These are phyloP conservation scores for Helicorthomorpha holstii DNA, from an alignment of 1,140 invertebrate genomes.

Conservation along the genomic window DNA sequence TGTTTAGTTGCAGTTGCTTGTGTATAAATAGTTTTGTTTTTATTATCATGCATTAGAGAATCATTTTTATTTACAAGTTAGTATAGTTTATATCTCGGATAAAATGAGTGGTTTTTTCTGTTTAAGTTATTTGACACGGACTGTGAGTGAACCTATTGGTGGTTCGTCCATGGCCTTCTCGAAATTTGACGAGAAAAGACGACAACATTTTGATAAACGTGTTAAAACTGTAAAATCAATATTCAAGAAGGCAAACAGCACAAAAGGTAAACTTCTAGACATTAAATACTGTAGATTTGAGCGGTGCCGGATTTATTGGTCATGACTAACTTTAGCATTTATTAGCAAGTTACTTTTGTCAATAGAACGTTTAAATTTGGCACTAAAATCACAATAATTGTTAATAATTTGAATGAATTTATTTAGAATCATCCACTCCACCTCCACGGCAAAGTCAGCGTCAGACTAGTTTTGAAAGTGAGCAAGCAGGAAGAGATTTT, in stretches of 20 bases:
- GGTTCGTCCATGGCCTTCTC: conserved; percentile 36
- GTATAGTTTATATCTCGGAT: too few relatives aligned
- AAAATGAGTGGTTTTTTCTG: neutral
- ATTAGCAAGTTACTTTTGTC: too few relatives aligned
- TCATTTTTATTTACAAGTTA: too few relatives aligned
- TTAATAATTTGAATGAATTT: neutral
- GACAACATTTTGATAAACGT: conserved; percentile 63
- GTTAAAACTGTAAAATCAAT: conserved; percentile 58
- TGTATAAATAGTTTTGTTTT: too few relatives aligned
- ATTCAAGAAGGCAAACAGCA: conserved; percentile 48
- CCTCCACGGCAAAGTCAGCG: conserved; percentile 11
- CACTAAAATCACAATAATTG: neutral
- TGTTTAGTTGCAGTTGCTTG: too few relatives aligned
- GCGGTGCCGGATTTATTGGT: too few relatives aligned
- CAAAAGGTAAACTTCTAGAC: too few relatives aligned
- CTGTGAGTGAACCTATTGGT: conserved; percentile 6
- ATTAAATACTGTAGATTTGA: too few relatives aligned
- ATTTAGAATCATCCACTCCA: neutral
- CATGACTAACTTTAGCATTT: too few relatives aligned
- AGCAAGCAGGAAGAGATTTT: conserved; percentile 25
- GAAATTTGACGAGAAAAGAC: conserved; percentile 74
- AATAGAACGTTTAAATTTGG: too few relatives aligned
- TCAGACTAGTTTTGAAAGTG: conserved; percentile 23
- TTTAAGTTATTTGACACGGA: conserved; percentile 1
- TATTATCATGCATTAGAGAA: too few relatives aligned